Conservation (phyloP, 2,797 vertebrate species). For the Merluccius polli region DNA sequence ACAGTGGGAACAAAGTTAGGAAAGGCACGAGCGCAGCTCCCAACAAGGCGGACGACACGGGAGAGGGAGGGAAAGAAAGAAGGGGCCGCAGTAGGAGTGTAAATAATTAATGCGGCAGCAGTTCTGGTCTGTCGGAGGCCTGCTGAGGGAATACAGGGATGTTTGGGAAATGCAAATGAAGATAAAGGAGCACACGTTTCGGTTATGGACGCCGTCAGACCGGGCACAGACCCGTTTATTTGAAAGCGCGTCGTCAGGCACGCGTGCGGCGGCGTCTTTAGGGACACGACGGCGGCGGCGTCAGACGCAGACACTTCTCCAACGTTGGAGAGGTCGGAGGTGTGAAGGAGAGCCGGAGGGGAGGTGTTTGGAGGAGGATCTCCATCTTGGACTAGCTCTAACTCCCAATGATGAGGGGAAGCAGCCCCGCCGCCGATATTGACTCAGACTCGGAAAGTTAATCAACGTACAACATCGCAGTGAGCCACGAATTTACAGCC, state of each 20-base stretch:
- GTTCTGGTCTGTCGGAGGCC: slow-evolving; percentile 65
- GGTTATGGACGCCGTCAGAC: no score
- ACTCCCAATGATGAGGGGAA: not conserved
- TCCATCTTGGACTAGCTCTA: not conserved
- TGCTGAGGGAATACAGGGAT: slow-evolving; percentile 68
- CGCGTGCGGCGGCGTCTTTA: no score
- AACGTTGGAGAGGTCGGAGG: not conserved
- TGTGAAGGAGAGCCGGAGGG: no score
- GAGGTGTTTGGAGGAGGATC: not conserved
- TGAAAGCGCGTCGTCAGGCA: no score
- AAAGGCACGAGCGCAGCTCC: slow-evolving; percentile 39
- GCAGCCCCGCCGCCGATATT: not conserved
- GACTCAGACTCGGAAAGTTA: not conserved
- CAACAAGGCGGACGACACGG: slow-evolving; percentile 39
- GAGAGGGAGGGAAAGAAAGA: slow-evolving; percentile 55
- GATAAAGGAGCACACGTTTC: slow-evolving; percentile 44
- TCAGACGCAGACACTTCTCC: not conserved
- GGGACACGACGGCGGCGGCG: no score
- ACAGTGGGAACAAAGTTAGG: slow-evolving; percentile 44
- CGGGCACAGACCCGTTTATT: no score
- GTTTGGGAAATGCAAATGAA: slow-evolving; percentile 72
- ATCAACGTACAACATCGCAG: not conserved
- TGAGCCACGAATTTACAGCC: not conserved
- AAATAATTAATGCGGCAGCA: slow-evolving; percentile 58
- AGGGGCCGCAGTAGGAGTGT: slow-evolving; percentile 55